Evolutionary conservation across 2,888 invertebrate species (phyloP).

Genomic region (Prosopocoilus inquinatus): DNA sequence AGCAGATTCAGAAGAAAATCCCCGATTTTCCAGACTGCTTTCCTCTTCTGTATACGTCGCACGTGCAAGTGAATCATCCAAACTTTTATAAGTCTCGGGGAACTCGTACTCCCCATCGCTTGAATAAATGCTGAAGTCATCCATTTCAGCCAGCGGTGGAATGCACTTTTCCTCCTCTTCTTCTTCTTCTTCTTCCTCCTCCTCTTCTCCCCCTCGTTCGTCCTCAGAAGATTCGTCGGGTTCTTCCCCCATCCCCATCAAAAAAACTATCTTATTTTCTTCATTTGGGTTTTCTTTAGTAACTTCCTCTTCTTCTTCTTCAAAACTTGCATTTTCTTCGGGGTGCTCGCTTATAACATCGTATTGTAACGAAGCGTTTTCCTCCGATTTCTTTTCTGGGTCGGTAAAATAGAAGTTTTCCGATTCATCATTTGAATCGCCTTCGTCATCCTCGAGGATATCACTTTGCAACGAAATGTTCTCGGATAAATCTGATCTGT

Average conservation of each 20-base stretch:
- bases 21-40: no score
- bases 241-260: no score
- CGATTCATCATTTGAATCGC: conserved; percentile 7
- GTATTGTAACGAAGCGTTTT: background rate
- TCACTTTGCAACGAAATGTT: conserved; percentile 10
- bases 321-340: no score
- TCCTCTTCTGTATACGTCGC: no score
- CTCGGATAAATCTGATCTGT: background rate
- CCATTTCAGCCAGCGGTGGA: conserved; percentile 24
- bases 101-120: conserved; percentile 10
- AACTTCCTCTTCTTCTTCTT: no score
- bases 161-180: conserved; percentile 3
- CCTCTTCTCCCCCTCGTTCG: background rate
- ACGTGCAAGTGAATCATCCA: background rate
- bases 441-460: conserved; percentile 8
- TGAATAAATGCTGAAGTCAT: conserved; percentile 16
- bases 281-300: conserved; percentile 5
- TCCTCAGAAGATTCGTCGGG: background rate
- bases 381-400: background rate
- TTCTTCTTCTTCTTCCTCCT: background rate
- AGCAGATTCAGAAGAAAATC: no score
- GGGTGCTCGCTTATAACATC: no score
- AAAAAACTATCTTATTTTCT: conserved; percentile 11
- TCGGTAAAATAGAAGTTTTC: background rate
- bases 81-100: background rate